Conservation (phyloP, 2,888 invertebrate genomes). For the Abscondita cerata region DNA sequence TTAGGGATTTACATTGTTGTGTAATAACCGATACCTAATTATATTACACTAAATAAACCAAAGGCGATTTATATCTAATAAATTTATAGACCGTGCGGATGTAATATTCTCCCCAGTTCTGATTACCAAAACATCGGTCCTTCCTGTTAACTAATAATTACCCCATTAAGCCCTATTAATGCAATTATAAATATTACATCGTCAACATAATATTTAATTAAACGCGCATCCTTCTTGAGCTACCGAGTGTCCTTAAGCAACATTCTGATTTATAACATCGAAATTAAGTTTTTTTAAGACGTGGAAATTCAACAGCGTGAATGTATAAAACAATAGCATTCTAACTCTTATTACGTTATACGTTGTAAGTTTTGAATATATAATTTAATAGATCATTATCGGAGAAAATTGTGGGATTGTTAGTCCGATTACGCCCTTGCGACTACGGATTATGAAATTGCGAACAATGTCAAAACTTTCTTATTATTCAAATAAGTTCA, state of each 20-base stretch:
- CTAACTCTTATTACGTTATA: conserved; percentile 35
- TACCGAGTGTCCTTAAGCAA: neutral
- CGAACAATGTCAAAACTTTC: conserved; percentile 33
- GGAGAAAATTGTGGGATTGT: conserved; percentile 33
- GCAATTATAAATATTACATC: conserved; percentile 25
- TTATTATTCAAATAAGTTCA: conserved; percentile 37
- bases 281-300: neutral
- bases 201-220: conserved; percentile 1
- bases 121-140: conserved; percentile 18
- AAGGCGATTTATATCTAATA: conserved; percentile 19
- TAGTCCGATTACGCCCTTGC: conserved; percentile 31
- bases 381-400: conserved; percentile 44
- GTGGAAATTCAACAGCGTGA: neutral
- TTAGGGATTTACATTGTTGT: no score
- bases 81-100: conserved; percentile 28
- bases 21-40: neutral
- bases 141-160: conserved; percentile 32
- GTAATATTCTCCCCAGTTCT: conserved; percentile 19
- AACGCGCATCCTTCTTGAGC: neutral
- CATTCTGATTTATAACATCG: neutral
- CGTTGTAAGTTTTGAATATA: conserved; percentile 38
- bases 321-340: conserved; percentile 33
- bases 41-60: conserved; percentile 30
- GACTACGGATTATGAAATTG: conserved; percentile 37
- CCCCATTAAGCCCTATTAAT: conserved; percentile 22